phyloP scores from a whole-genome alignment of 2,888 invertebrate genomes.

The Cerastoderma edule region DNA sequence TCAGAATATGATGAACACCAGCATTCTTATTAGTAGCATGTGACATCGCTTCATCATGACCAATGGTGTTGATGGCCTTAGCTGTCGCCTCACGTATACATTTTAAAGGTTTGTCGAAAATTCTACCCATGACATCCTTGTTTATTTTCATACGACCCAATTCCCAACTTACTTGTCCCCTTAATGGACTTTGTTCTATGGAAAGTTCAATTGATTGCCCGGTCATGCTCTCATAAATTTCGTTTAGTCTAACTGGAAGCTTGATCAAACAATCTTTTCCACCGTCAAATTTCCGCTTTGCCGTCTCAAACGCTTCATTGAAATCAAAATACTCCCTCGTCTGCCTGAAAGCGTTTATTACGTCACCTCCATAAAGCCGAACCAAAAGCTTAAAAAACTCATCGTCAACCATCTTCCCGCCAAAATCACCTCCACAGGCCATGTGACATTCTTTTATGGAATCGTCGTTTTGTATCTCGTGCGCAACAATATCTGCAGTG shows the following conservation, averaged over 20 bases:
- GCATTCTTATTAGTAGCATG: background rate
- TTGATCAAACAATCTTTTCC: background rate
- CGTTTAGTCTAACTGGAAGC: background rate
- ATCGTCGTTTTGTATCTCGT: slow-evolving; percentile 4
- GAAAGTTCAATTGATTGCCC: background rate
- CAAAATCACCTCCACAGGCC: slow-evolving; percentile 5
- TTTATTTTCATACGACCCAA: background rate
- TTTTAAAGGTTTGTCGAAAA: background rate
- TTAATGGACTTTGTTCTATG: background rate
- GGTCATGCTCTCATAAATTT: background rate
- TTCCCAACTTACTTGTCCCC: background rate
- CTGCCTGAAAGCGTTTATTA: background rate
- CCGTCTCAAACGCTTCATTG: background rate
- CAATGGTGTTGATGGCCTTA: background rate
- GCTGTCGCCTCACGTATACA: background rate
- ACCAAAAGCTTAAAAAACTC: slow-evolving; percentile 5
- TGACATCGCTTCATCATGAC: background rate
- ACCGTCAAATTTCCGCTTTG: slow-evolving; percentile 6
- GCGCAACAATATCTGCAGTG: slow-evolving; percentile 3
- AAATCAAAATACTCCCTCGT: slow-evolving; percentile 4
- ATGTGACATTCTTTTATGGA: slow-evolving; percentile 13
- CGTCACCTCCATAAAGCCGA: background rate
- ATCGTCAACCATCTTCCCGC: slow-evolving; percentile 1
- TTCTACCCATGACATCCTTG: background rate
- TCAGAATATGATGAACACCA: background rate